Evolutionary conservation across 2,113 vertebrate genomes (phyloP), one percentile per base, ranked within the genome.

Genomic region (Fregetta grallaria): DNA sequence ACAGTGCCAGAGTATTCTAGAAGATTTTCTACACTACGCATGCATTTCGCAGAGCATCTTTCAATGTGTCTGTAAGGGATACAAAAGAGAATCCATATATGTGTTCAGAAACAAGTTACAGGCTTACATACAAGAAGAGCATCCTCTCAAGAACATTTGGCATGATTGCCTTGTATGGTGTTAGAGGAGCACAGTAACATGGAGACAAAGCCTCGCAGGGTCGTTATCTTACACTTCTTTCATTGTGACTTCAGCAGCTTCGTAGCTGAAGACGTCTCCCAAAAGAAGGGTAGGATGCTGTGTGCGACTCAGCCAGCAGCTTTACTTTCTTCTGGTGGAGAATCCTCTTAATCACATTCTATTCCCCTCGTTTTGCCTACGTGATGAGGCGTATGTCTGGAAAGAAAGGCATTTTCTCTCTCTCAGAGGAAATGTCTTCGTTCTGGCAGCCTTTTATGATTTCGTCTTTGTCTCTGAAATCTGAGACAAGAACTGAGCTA

Each of bases 391-490:
- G 1, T 36, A 1, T 19, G 55, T 49, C 89, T 78, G 53, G 44
- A 45, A 87, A 91, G 44, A 65, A 70, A 47, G 59, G 30, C 27
- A 49, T 55, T 74, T 74, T 90, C 70, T 66, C 44, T 77, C 21
- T 87, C 68, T 74, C 23, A n/a, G 36, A 86, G 49, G 65, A 94
- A 67, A 68, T 45, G 25, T 90, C 77, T 62, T 55, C 5, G 16
- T 76, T 86, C 52, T 94, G 68, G 68, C 72, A 83, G 47, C 21
- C 49, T 75, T 88, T 88, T 52, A 63, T 18, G 49, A 61, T 78
- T 71, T 65, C 86, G 53, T 75, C 66, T 90, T 63, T 63, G 32
- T 63, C 26, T 90, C 56, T 65, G 78, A 86, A 96, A 95, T 49
- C 86, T n/a, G 49, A 88, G 63, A 77, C 71, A 88, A 71, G 74